Base-by-base conservation (phyloP, 2,113 vertebrate genomes). In the Mus spicilegus region DNA sequence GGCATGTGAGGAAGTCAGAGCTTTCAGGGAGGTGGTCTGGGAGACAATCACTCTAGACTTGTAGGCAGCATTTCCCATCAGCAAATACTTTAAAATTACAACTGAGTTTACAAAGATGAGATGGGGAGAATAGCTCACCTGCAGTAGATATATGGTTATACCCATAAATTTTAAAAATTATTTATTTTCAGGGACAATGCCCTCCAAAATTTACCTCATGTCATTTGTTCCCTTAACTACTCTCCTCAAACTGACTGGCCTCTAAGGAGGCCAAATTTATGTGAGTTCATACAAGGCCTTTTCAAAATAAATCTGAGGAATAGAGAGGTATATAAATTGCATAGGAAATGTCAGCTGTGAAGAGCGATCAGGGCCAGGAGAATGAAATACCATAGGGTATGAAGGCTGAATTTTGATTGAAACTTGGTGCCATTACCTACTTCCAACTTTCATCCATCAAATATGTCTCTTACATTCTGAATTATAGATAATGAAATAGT, bases 241-340 rank as follows among this genome's bases (percentile, higher is more conserved):
- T 7, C 39, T 96, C 69, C 84, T 91, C 87, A 93, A 89, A 88
- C 94, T 97, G 51, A 80, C 63, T 96, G 91, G 3, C 78, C 96
- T 95, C 87, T 91, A 93, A 94, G 85, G 54, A 93, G 84, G 93
- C 26, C 49, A 96, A 93, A 97, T 96, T 96, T 97, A 95, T 98
- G 92, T 96, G 58, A n/a, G 90, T 95, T 94, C 93, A 95, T 93
- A 46, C 89, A 93, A 96, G 93, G 87, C 28, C 93, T 96, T 91
- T 96, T 95, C 91, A 82, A 96, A 97, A 97, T 97, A 97, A 97
- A 97, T 97, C 95, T 96, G 91, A 89, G 80, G 54, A 92, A 85
- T 73, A 94, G 81, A 95, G 33, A 82, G 75, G 84, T 95, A 28
- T 90, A 63, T 96, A 96, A 97, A 97, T 96, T 96, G 84, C 61